Evolutionary conservation across 2,888 invertebrate species (phyloP), one percentile per base, ranked within the genome.

Genomic region (Rhagophthalmus giganteus): DNA sequence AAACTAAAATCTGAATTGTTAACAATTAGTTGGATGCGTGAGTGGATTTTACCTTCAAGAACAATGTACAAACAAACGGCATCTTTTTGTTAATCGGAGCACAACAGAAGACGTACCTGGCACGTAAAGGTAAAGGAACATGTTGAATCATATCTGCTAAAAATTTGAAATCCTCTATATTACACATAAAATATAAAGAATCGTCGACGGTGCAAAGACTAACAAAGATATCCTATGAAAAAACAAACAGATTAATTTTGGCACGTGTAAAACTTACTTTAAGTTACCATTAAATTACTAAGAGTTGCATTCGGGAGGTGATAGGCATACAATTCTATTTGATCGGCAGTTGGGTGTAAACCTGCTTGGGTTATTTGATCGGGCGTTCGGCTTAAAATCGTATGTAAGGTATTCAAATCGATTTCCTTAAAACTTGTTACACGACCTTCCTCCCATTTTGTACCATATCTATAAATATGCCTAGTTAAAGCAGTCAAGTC

Each of bases 81-180:
- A 92, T 84, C 71, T 93, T 94, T 62, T 86, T 86, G 70, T 95
- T 94, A 57, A 99, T 92, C 1, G 99, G 99, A 2, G 97, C 92
- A 76, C 96, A 95, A 68, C 99, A 99, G 75, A 99, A 98, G 1
- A 94, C 87, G 73, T 98, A 99, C 44, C 97, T 83, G 0, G 90
- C 90, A 40, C 92, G 82, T 30, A 97, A 74, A 5, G 96, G 87
- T 31, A 96, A 73, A 2, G 92, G 89, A 28, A 99, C 90, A 74
- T 97, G 96, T 66, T 99, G 94, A 61, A 98, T 94, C 88, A 95
- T 91, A 73, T 95, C 92, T 1, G 99, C 98, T 9, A 99, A 79
- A 75, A 93, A 94, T 77, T 97, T 97, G 76, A 99, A 96, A 65
- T 90, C 93, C 57, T 95, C 93, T 37, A 90, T 87, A 66, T 94